Evolutionary conservation across 1,140 invertebrate species (phyloP).

Genomic region (Maniola jurtina): DNA sequence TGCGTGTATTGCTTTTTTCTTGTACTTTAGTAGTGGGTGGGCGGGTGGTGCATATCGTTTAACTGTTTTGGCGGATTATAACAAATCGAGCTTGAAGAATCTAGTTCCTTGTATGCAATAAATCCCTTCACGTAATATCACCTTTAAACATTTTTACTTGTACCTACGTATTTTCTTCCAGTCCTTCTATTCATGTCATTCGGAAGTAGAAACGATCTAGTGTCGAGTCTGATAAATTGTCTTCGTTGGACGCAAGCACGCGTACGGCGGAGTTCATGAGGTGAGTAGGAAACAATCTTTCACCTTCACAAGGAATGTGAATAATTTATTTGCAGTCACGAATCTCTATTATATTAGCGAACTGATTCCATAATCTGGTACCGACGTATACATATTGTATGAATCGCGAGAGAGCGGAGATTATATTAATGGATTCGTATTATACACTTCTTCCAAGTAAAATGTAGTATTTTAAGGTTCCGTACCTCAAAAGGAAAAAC

Average conservation of each 20-base stretch:
- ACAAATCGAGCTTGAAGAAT: too few species aligned
- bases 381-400: conserved; percentile 16
- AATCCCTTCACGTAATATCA: too few species aligned
- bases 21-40: too few species aligned
- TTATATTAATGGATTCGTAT: conserved; percentile 12
- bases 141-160: too few species aligned
- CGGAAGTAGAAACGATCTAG: conserved; percentile 14
- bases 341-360: conserved; percentile 14
- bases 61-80: too few species aligned
- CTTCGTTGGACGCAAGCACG: conserved; percentile 30
- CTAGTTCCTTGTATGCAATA: too few species aligned
- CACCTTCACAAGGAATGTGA: conserved; percentile 2
- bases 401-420: conserved; percentile 5
- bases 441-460: too few species aligned
- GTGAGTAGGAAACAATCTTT: conserved; percentile 8
- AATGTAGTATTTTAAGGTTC: too few species aligned
- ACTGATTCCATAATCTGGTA: conserved; percentile 14
- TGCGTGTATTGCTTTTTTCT: too few species aligned
- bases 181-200: not conserved
- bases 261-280: conserved; percentile 3
- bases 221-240: conserved; percentile 28
- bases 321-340: conserved; percentile 24
- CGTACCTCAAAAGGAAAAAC: too few species aligned
- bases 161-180: too few species aligned
- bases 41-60: too few species aligned